Base-by-base conservation (phyloP, 2,888 invertebrate species). In the Chrysolina haemoptera region DNA sequence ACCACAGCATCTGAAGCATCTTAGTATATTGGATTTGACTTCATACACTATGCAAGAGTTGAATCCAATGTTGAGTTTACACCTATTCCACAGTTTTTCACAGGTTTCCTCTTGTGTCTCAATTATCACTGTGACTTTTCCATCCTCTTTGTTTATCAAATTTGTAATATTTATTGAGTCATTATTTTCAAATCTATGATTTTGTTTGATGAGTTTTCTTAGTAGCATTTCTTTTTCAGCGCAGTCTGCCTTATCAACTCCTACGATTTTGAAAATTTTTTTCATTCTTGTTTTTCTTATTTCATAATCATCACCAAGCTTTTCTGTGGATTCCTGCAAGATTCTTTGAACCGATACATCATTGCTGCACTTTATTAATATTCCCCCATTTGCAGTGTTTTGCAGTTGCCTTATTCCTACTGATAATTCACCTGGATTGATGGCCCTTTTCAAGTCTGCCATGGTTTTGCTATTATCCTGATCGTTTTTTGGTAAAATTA, bases 1-100 rank as follows among this genome's bases (percentile, higher is more conserved):
- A 18, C 63, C 63, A 40, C 63, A 63, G 63, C 41, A 63, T 63
- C 41, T 40, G 63, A 63, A 63, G 40, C 63, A 63, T 41, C 63
- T 63, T 43, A 41, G 40, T 41, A 63, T 63, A 41, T 63, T 41
- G 43, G 41, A 40, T 63, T 63, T 43, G 40, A 63, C 63, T 63
- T 63, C 63, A 63, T 63, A 63, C 41, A 63, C 63, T 63, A 63
- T 43, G 41, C 63, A 63, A 63, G 43, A 63, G 40, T 63, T 63
- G 35, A 62, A 35, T 62, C 35, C 40, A 14, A 35, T 35, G 62
- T 27, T 35, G 62, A 62, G 35, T 62, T 35, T 62, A 27, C 12
- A 35, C n/a, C 59, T 22, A 59, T 59, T 20, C 59, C 59, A 59
- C 59, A 59, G 18, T 59, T 59, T 59, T 59, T 59, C 22, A 12